Evolutionary conservation across 2,113 vertebrate species (phyloP).

Genomic region (Mionectes macconnelli): DNA sequence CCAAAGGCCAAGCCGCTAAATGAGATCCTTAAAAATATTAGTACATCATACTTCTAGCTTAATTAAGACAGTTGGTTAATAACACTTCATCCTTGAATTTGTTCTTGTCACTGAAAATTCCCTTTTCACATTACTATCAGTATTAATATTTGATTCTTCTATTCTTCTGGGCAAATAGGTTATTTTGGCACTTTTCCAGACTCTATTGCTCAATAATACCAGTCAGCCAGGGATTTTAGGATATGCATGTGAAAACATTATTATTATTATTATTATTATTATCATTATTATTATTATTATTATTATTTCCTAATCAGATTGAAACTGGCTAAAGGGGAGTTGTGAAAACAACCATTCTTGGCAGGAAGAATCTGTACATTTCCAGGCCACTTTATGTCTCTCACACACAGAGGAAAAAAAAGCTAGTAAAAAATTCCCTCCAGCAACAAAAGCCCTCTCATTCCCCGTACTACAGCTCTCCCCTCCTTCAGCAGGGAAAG

Average conservation of each 20-base stretch:
- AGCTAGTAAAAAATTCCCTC: constrained; percentile 45
- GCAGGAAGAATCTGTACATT: constrained; percentile 49
- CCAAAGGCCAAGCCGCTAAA: background rate
- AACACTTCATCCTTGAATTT: background rate
- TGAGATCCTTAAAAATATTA: constrained; percentile 23
- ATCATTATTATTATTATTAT: too few species aligned
- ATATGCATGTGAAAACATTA: background rate
- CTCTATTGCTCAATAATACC: background rate
- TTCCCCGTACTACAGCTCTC: background rate
- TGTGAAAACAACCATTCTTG: constrained; percentile 53
- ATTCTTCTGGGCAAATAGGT: constrained; percentile 1
- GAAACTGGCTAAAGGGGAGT: constrained; percentile 46
- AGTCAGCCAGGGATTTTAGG: background rate
- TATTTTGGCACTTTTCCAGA: constrained; percentile 30
- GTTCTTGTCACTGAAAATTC: constrained; percentile 1
- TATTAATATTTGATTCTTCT: background rate
- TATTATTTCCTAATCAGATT: constrained; percentile 33
- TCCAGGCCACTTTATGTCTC: constrained; percentile 57
- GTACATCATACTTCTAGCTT: background rate
- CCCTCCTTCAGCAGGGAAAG: background rate
- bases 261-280: background rate
- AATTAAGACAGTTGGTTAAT: constrained; percentile 52
- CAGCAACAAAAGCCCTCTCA: constrained; percentile 25
- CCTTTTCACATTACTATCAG: background rate
- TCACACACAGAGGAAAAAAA: background rate